These are phyloP conservation scores for Hozukius guyotensis DNA, from an alignment of 2,797 vertebrate genomes.

Conservation along the genomic window DNA sequence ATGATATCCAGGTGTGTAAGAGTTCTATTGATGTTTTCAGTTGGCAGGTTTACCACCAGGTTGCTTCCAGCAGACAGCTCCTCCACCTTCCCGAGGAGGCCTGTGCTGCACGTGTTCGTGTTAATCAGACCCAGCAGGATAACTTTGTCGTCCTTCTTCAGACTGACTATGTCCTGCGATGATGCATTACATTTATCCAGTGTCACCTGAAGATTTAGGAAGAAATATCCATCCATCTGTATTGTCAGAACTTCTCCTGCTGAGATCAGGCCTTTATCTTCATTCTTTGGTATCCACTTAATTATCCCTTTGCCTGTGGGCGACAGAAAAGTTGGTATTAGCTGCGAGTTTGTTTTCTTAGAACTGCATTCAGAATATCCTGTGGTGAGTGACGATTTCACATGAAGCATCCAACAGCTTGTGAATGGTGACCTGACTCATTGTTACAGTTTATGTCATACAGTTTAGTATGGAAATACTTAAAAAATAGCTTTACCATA, in stretches of 20 bases:
- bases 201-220: slow-evolving; percentile 71
- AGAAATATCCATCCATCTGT: slow-evolving; percentile 63
- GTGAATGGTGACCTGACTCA: not conserved
- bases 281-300: rapidly evolving
- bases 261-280: rapidly evolving
- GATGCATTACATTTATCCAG: rapidly evolving
- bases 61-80: rapidly evolving
- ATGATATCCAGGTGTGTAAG: slow-evolving; percentile 66
- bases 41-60: not conserved
- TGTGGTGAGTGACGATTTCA: rapidly evolving
- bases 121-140: slow-evolving; percentile 15
- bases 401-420: not conserved
- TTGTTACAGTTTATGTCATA: not conserved
- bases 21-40: rapidly evolving
- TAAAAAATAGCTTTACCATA: slow-evolving; percentile 31
- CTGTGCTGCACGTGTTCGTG: slow-evolving; percentile 44
- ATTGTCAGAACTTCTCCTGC: rapidly evolving
- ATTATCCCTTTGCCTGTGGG: rapidly evolving
- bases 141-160: rapidly evolving
- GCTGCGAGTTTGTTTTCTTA: not conserved
- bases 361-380: not conserved
- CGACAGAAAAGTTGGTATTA: slow-evolving; percentile 18
- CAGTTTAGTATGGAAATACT: not conserved
- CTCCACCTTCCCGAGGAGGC: slow-evolving; percentile 54
- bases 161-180: rapidly evolving